Conservation (phyloP, 30 jellyfish, hydroid and myxozoan species). For the Sanderia malayensis region DNA sequence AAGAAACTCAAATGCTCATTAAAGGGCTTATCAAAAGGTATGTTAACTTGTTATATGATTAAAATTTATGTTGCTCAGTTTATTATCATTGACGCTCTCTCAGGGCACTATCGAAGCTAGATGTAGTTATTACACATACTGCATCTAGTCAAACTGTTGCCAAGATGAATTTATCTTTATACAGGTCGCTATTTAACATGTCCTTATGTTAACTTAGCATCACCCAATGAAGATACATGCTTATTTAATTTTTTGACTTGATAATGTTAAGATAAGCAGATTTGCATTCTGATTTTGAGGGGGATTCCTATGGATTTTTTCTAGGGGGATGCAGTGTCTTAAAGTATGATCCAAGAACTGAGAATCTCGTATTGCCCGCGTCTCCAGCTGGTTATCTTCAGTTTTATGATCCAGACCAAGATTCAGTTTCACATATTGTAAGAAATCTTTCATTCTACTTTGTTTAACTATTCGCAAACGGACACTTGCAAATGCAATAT, state of each 20-base stretch:
- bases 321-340: too few relatives aligned
- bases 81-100: too few relatives aligned
- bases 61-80: too few relatives aligned
- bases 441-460: constrained; percentile 11
- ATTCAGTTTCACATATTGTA: constrained; percentile 59
- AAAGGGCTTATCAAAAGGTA: constrained; percentile 67
- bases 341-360: constrained; percentile 59
- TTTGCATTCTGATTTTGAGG: too few relatives aligned
- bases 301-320: too few relatives aligned
- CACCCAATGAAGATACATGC: neutral
- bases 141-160: neutral
- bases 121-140: neutral
- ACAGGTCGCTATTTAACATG: neutral
- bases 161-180: neutral
- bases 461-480: too few relatives aligned
- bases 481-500: too few relatives aligned
- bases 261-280: too few relatives aligned
- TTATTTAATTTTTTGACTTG: too few relatives aligned
- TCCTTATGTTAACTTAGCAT: neutral
- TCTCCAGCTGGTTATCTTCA: constrained; percentile 69
- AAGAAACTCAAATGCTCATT: constrained; percentile 18
- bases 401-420: constrained; percentile 74
- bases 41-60: too few relatives aligned
- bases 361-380: constrained; percentile 60
- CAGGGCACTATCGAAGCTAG: constrained; percentile 13